phyloP scores from a whole-genome alignment of 2,797 vertebrate species.

The Hyperoplus lanceolatus region DNA sequence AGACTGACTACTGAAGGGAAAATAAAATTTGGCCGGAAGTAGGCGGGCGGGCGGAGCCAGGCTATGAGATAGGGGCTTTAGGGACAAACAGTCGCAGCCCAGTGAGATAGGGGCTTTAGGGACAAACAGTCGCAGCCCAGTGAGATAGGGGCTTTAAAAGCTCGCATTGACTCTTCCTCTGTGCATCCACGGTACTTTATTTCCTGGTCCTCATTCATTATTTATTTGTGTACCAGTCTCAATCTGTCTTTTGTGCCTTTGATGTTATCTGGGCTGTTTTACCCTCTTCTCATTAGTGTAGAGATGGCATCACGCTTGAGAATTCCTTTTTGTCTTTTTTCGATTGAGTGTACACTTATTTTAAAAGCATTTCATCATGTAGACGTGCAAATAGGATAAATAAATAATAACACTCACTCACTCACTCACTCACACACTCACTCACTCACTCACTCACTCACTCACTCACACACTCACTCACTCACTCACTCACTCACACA shows the following conservation, averaged over 20 bases:
- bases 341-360: background rate
- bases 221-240: constrained; percentile 44
- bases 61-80: too few relatives aligned
- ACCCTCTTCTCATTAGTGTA: background rate
- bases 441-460: too few relatives aligned
- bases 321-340: background rate
- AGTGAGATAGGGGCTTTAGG: too few relatives aligned
- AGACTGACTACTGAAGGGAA: too few relatives aligned
- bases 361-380: constrained; percentile 12
- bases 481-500: too few relatives aligned
- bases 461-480: too few relatives aligned
- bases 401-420: background rate
- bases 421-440: too few relatives aligned
- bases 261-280: background rate
- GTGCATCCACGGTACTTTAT: constrained; percentile 10
- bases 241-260: constrained; percentile 15
- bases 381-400: background rate
- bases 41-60: too few relatives aligned
- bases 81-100: too few relatives aligned
- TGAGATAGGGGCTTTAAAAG: too few relatives aligned
- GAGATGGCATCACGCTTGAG: background rate
- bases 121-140: too few relatives aligned
- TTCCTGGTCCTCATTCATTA: constrained; percentile 33
- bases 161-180: background rate
- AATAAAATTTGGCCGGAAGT: too few relatives aligned